Percentiles rank a stretch among this genome's conserved stretches.
phyloP scores from a whole-genome alignment of 2,797 vertebrate genomes.

The Lycodopsis pacificus region DNA sequence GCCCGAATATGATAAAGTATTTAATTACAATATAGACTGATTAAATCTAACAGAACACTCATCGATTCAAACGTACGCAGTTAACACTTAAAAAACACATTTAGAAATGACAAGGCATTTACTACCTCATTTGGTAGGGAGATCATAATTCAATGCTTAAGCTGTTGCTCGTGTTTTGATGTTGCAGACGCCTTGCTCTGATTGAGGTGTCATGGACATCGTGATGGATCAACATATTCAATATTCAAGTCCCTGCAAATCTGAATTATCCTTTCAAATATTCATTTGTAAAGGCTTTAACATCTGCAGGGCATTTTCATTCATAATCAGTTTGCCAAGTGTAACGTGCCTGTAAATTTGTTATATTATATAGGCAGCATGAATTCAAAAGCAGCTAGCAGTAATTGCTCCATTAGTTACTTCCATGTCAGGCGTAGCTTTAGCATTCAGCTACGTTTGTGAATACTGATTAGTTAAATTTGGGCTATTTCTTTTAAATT shows the following conservation, averaged over 20 bases:
- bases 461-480: neutral
- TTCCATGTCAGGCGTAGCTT: neutral
- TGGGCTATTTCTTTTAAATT: neutral
- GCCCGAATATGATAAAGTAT: slow-evolving; percentile 26
- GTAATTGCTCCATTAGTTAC: neutral
- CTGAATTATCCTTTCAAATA: slow-evolving; percentile 11
- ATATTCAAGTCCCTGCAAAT: slow-evolving; percentile 10
- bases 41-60: slow-evolving; percentile 25
- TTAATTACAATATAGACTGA: slow-evolving; percentile 8
- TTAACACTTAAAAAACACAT: slow-evolving; percentile 35
- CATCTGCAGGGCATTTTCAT: slow-evolving; percentile 14
- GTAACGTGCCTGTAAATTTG: neutral
- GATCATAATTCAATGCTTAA: slow-evolving; percentile 5
- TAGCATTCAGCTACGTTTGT: neutral
- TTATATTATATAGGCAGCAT: neutral
- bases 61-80: slow-evolving; percentile 23
- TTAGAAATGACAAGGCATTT: slow-evolving; percentile 38
- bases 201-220: neutral
- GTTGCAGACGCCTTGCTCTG: neutral
- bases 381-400: neutral
- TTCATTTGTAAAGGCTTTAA: slow-evolving; percentile 4
- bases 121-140: neutral
- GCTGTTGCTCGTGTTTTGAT: slow-evolving; percentile 15
- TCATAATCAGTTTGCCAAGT: neutral
- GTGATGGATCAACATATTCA: slow-evolving; percentile 10